Evolutionary conservation across 1,140 invertebrate genomes (phyloP).

Genomic region (Drosophila rhopaloa): DNA sequence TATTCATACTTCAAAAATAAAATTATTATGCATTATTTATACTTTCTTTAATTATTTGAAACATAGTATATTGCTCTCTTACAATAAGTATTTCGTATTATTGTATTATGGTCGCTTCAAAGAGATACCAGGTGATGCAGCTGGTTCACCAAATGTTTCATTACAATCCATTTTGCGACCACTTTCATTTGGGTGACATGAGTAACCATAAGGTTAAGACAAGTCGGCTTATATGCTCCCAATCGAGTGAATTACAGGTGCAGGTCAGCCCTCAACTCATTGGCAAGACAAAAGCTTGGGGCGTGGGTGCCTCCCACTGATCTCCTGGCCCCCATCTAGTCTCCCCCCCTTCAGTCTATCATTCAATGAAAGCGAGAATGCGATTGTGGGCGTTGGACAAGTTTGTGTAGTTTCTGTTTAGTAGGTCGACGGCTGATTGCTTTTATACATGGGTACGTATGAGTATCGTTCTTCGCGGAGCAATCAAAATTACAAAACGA

Average conservation of each 20-base stretch:
- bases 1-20: too few relatives aligned
- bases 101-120: too few relatives aligned
- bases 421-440: slow-evolving; percentile 65
- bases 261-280: slow-evolving; percentile 24
- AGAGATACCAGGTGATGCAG: too few relatives aligned
- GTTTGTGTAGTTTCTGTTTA: slow-evolving; percentile 48
- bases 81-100: too few relatives aligned
- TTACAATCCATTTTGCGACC: not conserved
- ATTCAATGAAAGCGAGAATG: slow-evolving; percentile 46
- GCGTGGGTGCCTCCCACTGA: slow-evolving; percentile 41
- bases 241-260: slow-evolving; percentile 28
- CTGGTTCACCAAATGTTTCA: not conserved
- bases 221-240: not conserved
- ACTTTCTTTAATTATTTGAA: not conserved
- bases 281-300: slow-evolving; percentile 39
- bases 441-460: slow-evolving; percentile 18
- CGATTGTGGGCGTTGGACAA: slow-evolving; percentile 53
- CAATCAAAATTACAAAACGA: slow-evolving; percentile 64
- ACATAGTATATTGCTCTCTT: not conserved
- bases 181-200: not conserved
- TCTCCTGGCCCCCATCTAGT: slow-evolving; percentile 17
- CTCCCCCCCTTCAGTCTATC: not conserved
- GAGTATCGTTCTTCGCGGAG: slow-evolving; percentile 35
- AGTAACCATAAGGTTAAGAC: not conserved
- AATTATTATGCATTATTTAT: not conserved